These are phyloP conservation scores for Heteromormyrus szaboi DNA, from an alignment of 2,797 vertebrate genomes.

Conservation along the genomic window DNA sequence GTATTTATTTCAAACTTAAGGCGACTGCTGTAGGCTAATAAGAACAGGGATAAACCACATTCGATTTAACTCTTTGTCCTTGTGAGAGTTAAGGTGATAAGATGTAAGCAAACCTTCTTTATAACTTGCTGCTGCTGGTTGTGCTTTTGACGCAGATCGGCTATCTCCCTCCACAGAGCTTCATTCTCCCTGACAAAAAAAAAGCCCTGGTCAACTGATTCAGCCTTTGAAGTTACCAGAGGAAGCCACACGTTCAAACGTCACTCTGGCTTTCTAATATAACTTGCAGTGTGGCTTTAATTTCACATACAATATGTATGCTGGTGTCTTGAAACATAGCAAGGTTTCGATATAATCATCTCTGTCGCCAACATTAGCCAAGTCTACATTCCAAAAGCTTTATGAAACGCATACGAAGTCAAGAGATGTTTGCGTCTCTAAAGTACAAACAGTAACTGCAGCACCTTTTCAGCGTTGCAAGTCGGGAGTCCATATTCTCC, in stretches of 20 bases:
- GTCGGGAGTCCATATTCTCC: constrained; percentile 79
- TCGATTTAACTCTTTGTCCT: background rate
- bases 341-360: background rate
- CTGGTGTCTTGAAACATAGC: background rate
- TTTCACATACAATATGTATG: background rate
- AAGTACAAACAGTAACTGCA: background rate
- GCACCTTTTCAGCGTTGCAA: constrained; percentile 84
- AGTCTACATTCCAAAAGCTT: background rate
- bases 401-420: background rate
- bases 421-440: background rate
- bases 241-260: background rate
- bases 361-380: background rate
- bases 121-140: constrained; percentile 88
- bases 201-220: background rate
- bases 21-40: background rate
- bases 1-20: background rate
- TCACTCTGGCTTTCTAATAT: background rate
- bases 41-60: background rate
- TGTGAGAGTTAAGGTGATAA: background rate
- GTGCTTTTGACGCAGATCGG: constrained; percentile 88
- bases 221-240: background rate
- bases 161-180: constrained; percentile 86
- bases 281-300: background rate
- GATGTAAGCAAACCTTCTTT: constrained; percentile 69
- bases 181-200: constrained; percentile 78